Base-by-base conservation (phyloP, 2,888 invertebrate species). In the Altica lythri region DNA sequence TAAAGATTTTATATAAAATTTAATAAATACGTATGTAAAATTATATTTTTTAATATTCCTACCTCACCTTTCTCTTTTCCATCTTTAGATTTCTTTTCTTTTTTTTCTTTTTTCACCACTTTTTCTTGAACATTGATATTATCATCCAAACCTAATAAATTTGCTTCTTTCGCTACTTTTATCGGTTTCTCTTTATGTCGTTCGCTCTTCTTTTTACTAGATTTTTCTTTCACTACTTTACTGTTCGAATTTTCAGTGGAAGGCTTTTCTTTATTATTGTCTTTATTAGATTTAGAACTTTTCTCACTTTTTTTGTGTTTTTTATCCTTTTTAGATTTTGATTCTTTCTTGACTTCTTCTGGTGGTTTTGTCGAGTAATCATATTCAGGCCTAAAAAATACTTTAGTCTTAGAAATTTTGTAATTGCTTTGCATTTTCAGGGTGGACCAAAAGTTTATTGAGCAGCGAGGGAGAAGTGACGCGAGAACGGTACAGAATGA, bases 201-300 rank as follows among this genome's bases (percentile, higher is more conserved):
- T 1, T 55, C 62, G 60, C 73, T 72, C 57, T 77, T 78, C 27
- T 72, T 73, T 64, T 77, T 75, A 9, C 63, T 64, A 43, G 66
- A 69, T 37, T 68, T 71, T 29, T 60, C 60, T 27, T 76, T 77
- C 18, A 30, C 22, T 42, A 43, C 18, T 29, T 45, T 59, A 27
- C 53, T 42, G 27, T 50, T 32, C 5, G 29, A 4, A 22, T 25
- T 49, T 47, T 63, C 60, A 27, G 58, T 51, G 9, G 17, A 37
- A 9, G 18, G 49, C 46, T 53, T 55, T 4, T 51, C 62, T 63
- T 77, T 75, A n/a, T n/a, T n/a, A n/a, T 53, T 55, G 3, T 53
- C 62, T 64, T 77, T 75, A 12, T 62, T 63, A 38, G 67, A 68
- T 35, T 69, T 69, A 25, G n/a, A n/a, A n/a, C n/a, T n/a, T n/a